A percentile compares a stretch with the other conserved stretches of the same genome.
phyloP scores from a whole-genome alignment of 2,888 invertebrate species.

The Lymantria dispar region DNA sequence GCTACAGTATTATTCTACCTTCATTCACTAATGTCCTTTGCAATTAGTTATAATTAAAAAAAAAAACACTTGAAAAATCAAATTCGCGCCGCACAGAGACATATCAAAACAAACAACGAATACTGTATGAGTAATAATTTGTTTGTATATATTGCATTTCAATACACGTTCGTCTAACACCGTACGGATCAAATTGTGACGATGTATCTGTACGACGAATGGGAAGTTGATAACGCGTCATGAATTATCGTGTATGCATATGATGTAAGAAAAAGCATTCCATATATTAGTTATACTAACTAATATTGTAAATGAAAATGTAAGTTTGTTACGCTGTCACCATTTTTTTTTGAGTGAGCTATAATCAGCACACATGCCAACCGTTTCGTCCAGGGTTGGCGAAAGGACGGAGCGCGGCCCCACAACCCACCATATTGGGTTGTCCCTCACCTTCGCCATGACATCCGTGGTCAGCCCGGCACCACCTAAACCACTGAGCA shows the following conservation, averaged over 20 bases:
- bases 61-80: slow-evolving; percentile 3
- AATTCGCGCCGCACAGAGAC: slow-evolving; percentile 7
- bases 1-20: neutral
- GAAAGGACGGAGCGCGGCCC: too few species aligned
- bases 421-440: too few species aligned
- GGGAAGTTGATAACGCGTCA: slow-evolving; percentile 51
- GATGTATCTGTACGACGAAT: slow-evolving; percentile 35
- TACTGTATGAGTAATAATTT: slow-evolving; percentile 22
- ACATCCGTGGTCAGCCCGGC: too few species aligned
- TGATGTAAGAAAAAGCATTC: slow-evolving; percentile 40
- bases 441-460: too few species aligned
- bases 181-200: slow-evolving; percentile 34
- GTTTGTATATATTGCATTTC: slow-evolving; percentile 9
- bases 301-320: too few species aligned
- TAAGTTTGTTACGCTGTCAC: too few species aligned
- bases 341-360: too few species aligned
- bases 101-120: slow-evolving; percentile 27
- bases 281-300: neutral
- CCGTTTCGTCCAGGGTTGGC: too few species aligned
- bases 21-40: neutral
- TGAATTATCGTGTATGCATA: slow-evolving; percentile 31
- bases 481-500: too few species aligned
- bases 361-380: too few species aligned
- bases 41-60: neutral
- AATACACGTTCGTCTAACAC: slow-evolving; percentile 16